phyloP scores from a whole-genome alignment of 2,888 invertebrate species.

The Carterocephalus palaemon region DNA sequence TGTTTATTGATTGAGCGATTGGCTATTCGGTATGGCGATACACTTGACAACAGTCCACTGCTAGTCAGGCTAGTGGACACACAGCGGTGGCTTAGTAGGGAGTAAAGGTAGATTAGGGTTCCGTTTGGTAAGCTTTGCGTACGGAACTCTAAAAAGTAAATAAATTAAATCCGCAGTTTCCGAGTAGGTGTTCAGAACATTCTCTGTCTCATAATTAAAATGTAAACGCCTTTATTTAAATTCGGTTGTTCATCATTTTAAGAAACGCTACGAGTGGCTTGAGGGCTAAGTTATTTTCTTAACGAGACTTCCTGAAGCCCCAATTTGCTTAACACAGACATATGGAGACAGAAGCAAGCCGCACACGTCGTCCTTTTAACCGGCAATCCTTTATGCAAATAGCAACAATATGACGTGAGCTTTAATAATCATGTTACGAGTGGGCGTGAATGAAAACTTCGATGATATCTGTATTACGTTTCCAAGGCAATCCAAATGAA shows the following conservation, averaged over 20 bases:
- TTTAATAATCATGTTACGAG: slow-evolving; percentile 51
- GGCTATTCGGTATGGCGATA: no score
- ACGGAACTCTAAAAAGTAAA: no score
- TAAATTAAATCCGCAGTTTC: no score
- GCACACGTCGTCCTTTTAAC: slow-evolving; percentile 35
- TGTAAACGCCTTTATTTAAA: slow-evolving; percentile 11
- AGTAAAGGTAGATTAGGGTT: no score
- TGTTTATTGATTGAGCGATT: no score
- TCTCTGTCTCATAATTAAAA: slow-evolving; percentile 29
- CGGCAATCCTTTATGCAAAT: slow-evolving; percentile 66
- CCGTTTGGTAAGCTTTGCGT: no score
- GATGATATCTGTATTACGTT: slow-evolving; percentile 3
- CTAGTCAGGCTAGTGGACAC: no score
- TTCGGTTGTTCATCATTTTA: not conserved
- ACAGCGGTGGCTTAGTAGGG: no score
- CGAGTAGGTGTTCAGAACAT: no score
- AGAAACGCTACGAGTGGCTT: slow-evolving; percentile 31
- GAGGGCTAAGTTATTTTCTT: slow-evolving; percentile 40
- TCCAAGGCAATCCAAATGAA: no score
- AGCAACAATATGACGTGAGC: slow-evolving; percentile 47
- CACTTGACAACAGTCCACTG: no score
- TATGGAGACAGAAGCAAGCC: slow-evolving; percentile 17
- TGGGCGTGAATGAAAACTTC: slow-evolving; percentile 33
- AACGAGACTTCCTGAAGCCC: slow-evolving; percentile 62
- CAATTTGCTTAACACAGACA: slow-evolving; percentile 45